These are phyloP conservation scores for Kryptopterus vitreolus DNA, from an alignment of 2,797 vertebrate genomes.

Conservation along the genomic window DNA sequence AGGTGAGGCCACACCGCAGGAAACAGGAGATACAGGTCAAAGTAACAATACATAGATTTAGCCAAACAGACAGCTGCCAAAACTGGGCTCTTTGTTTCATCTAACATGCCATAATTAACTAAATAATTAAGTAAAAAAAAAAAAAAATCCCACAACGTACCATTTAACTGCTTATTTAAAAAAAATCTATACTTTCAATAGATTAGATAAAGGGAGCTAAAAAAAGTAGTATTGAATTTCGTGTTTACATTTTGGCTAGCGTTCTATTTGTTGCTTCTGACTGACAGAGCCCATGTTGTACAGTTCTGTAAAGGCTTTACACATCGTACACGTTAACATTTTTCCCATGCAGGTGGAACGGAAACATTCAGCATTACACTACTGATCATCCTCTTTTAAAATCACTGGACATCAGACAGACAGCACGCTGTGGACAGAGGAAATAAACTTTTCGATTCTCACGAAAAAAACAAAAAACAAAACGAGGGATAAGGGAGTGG, in stretches of 20 bases:
- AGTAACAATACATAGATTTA: slow-evolving; percentile 44
- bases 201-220: neutral
- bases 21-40: slow-evolving; percentile 65
- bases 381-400: slow-evolving; percentile 30
- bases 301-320: slow-evolving; percentile 43
- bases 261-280: neutral
- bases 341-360: slow-evolving; percentile 70
- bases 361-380: slow-evolving; percentile 45
- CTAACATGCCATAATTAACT: neutral
- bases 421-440: slow-evolving; percentile 40
- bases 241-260: neutral
- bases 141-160: too few relatives aligned
- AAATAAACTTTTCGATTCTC: slow-evolving; percentile 19
- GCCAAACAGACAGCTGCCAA: slow-evolving; percentile 41
- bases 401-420: slow-evolving; percentile 32
- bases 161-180: too few relatives aligned
- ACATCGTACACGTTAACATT: slow-evolving; percentile 22
- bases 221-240: neutral
- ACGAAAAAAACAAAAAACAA: slow-evolving; percentile 7
- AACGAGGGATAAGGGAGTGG: slow-evolving; percentile 28
- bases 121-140: too few relatives aligned
- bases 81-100: slow-evolving; percentile 14
- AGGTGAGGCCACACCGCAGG: slow-evolving; percentile 62
- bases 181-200: neutral
- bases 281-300: slow-evolving; percentile 42